Conservation (phyloP, 2,888 invertebrate species). For the Trisateles emortualis region DNA sequence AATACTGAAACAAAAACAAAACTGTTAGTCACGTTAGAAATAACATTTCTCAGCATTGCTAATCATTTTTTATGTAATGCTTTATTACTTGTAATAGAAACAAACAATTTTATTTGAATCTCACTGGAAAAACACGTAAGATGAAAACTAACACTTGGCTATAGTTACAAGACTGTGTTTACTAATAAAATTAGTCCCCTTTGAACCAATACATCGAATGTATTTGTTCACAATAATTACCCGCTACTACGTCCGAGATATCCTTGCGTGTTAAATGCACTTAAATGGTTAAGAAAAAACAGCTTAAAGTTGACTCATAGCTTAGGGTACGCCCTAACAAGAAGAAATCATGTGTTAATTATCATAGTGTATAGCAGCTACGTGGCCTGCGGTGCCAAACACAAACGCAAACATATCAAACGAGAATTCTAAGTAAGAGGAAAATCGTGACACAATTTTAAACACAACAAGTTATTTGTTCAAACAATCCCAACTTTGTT, state of each 20-base stretch:
- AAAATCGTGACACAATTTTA: slow-evolving; percentile 44
- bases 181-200: too few species aligned
- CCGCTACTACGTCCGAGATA: too few species aligned
- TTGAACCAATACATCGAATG: too few species aligned
- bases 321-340: slow-evolving; percentile 2
- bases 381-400: slow-evolving; percentile 42
- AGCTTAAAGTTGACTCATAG: slow-evolving; percentile 29
- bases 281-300: slow-evolving; percentile 17
- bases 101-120: not conserved
- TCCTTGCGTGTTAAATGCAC: too few species aligned
- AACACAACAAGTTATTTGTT: slow-evolving; percentile 28
- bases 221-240: too few species aligned
- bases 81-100: not conserved
- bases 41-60: slow-evolving; percentile 16
- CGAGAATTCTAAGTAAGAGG: slow-evolving; percentile 37
- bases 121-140: too few species aligned
- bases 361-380: slow-evolving; percentile 19
- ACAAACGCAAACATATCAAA: slow-evolving; percentile 38
- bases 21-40: slow-evolving; percentile 25
- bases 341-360: slow-evolving; percentile 30
- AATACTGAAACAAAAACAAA: slow-evolving; percentile 75
- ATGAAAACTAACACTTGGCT: too few species aligned
- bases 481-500: slow-evolving; percentile 18
- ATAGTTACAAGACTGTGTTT: too few species aligned
- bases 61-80: slow-evolving; percentile 15